Conservation (phyloP, 2,888 invertebrate genomes). For the Cephus spinipes region DNA sequence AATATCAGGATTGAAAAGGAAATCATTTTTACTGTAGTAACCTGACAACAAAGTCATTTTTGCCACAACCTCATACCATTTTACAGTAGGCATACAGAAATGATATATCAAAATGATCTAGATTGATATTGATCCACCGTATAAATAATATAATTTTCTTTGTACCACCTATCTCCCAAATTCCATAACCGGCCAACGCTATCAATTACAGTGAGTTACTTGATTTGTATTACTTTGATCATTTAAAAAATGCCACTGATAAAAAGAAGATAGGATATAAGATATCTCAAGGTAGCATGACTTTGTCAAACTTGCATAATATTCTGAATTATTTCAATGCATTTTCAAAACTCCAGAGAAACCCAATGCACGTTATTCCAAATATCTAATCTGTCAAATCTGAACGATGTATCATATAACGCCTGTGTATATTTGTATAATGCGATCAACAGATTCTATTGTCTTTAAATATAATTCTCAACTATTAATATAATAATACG, state of each 20-base stretch:
- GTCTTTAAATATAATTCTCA: neutral
- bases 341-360: neutral
- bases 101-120: neutral
- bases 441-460: neutral
- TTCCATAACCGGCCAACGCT: neutral
- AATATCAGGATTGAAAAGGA: no score
- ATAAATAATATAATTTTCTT: neutral
- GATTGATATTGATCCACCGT: neutral
- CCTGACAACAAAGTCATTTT: neutral
- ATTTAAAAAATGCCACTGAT: neutral
- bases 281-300: neutral
- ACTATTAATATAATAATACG: neutral
- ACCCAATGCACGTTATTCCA: neutral
- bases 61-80: neutral
- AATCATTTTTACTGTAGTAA: no score
- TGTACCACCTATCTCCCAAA: neutral
- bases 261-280: neutral
- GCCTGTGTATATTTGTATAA: neutral
- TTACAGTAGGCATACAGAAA: neutral
- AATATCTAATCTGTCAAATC: neutral
- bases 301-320: no score
- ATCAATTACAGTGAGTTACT: neutral
- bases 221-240: neutral
- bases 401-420: neutral
- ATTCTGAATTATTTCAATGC: neutral